These are phyloP conservation scores for Aricia artaxerxes DNA, from an alignment of 2,888 invertebrate genomes.

Conservation along the genomic window DNA sequence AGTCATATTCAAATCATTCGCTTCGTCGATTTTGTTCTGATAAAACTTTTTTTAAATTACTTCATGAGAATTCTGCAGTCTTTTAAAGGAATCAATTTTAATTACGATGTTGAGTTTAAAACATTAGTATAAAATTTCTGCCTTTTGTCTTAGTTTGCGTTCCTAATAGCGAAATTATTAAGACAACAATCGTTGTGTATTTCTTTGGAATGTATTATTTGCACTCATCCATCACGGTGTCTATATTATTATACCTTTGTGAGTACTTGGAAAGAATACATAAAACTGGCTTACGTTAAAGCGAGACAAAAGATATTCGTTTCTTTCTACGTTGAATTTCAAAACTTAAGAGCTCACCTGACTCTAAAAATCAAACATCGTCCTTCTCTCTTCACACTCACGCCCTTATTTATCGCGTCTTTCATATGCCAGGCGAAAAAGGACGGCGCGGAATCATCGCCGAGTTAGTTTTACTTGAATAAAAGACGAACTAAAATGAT, in stretches of 20 bases:
- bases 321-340: too few relatives aligned
- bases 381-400: too few relatives aligned
- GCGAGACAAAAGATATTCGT: too few relatives aligned
- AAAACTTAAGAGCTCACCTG: too few relatives aligned
- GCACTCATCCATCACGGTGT: conserved; percentile 32
- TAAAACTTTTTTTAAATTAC: not conserved
- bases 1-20: not conserved
- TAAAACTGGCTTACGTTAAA: not conserved
- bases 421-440: too few relatives aligned
- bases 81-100: too few relatives aligned
- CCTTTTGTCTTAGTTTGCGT: not conserved
- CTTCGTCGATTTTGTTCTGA: not conserved
- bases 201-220: conserved; percentile 33
- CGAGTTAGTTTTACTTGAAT: too few relatives aligned
- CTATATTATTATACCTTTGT: conserved; percentile 11
- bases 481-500: too few relatives aligned
- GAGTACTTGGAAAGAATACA: conserved; percentile 8
- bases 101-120: not conserved
- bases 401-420: too few relatives aligned
- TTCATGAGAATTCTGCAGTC: not conserved
- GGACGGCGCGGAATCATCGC: too few relatives aligned
- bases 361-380: too few relatives aligned
- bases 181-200: not conserved
- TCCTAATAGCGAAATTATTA: not conserved
- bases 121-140: not conserved